Evolutionary conservation across 2,797 vertebrate genomes (phyloP).

Genomic region (Manis pentadactyla): DNA sequence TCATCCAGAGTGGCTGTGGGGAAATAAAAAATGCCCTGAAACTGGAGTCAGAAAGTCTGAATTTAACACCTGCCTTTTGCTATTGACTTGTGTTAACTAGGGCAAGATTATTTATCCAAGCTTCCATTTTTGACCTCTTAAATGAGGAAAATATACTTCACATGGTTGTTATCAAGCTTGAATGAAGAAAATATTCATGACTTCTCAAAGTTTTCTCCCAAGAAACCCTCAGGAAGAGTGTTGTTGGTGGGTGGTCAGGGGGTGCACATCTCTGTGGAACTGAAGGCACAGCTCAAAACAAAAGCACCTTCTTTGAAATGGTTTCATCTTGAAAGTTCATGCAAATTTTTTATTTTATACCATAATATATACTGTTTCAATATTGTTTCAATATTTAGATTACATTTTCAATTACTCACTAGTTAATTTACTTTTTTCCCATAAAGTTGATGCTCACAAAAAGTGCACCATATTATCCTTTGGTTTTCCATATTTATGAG

Average conservation of each 20-base stretch:
- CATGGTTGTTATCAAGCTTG: neutral
- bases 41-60: neutral
- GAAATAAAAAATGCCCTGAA: neutral
- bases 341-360: neutral
- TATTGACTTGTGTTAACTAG: neutral
- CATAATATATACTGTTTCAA: neutral
- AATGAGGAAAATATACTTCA: neutral
- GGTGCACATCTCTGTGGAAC: neutral
- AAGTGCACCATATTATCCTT: neutral
- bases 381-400: neutral
- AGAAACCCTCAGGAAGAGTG: neutral
- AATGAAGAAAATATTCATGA: neutral
- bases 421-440: neutral
- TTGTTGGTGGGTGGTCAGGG: too few species aligned
- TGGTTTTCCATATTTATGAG: neutral
- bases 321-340: neutral
- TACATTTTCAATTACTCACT: neutral
- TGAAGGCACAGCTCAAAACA: neutral
- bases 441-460: constrained; percentile 8
- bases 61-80: neutral
- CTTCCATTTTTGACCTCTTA: constrained; percentile 8
- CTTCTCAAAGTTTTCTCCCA: neutral
- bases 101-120: neutral
- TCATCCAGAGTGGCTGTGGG: neutral
- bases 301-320: constrained; percentile 25